Percentiles rank a stretch among this genome's conserved stretches.
Conservation (phyloP, 2,888 invertebrate species). For the Acrobasis repandana region DNA sequence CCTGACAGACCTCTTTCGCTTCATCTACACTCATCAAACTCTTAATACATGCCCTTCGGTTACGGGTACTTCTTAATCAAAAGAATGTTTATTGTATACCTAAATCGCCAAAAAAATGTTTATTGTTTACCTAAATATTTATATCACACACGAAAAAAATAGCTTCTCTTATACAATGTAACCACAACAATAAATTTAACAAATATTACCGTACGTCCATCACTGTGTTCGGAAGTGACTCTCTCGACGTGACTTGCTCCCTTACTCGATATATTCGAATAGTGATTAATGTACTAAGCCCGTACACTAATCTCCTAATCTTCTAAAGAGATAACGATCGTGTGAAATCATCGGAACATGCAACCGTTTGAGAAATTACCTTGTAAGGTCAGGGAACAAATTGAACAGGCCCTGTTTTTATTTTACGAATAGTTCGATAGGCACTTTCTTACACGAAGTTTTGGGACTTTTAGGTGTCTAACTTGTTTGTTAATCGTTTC, state of each 20-base stretch:
- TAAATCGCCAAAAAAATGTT: no score
- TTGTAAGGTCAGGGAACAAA: neutral
- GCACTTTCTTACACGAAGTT: no score
- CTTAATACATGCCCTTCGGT: no score
- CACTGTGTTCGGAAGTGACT: conserved; percentile 18
- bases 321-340: conserved; percentile 15
- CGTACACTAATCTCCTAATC: conserved; percentile 15
- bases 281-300: conserved; percentile 19
- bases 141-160: neutral
- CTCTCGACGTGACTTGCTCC: neutral
- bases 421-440: no score
- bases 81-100: no score
- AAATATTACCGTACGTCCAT: conserved; percentile 11
- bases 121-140: no score
- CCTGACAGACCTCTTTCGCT: no score
- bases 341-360: conserved; percentile 14
- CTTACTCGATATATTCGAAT: conserved; percentile 4
- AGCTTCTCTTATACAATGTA: conserved; percentile 7
- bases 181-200: neutral
- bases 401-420: neutral
- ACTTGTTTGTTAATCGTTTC: no score
- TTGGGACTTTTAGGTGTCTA: no score
- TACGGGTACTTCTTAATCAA: no score
- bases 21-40: no score
- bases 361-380: conserved; percentile 1